Percentiles rank a stretch among this genome's conserved stretches.
These are phyloP conservation scores for Ormyrus pomaceus DNA, from an alignment of 2,888 invertebrate genomes.

Conservation along the genomic window DNA sequence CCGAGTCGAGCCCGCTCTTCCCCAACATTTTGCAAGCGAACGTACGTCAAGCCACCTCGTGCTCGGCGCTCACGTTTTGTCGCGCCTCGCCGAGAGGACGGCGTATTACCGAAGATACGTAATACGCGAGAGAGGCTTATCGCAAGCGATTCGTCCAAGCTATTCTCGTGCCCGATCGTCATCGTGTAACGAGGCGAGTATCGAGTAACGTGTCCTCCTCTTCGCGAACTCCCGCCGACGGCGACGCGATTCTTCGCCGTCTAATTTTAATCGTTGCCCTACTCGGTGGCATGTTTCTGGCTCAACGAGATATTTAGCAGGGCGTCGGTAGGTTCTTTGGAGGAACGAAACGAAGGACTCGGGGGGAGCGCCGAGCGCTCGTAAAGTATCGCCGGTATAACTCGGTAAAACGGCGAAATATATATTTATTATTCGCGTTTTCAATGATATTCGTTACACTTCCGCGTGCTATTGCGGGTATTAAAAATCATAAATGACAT, in stretches of 20 bases:
- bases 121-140: conserved; percentile 21
- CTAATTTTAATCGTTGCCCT: too few relatives aligned
- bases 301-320: too few relatives aligned
- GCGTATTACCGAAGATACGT: conserved; percentile 20
- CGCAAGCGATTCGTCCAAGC: neutral
- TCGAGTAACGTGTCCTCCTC: neutral
- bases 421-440: conserved; percentile 3
- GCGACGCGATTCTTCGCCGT: neutral
- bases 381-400: conserved; percentile 3
- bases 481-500: conserved; percentile 45
- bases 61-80: conserved; percentile 30
- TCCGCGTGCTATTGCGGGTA: conserved; percentile 6
- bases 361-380: neutral
- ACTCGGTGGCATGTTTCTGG: too few relatives aligned
- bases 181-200: conserved; percentile 23
- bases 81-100: conserved; percentile 3
- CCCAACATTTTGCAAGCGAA: neutral
- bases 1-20: too few relatives aligned
- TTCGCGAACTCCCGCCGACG: neutral
- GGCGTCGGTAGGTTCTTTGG: too few relatives aligned
- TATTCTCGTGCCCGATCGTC: conserved; percentile 9
- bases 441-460: neutral
- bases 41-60: neutral
- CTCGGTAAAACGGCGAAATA: neutral
- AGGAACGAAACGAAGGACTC: conserved; percentile 3